These are phyloP conservation scores for Poeciliopsis turneri DNA, from an alignment of 2,797 vertebrate genomes.

Conservation along the genomic window DNA sequence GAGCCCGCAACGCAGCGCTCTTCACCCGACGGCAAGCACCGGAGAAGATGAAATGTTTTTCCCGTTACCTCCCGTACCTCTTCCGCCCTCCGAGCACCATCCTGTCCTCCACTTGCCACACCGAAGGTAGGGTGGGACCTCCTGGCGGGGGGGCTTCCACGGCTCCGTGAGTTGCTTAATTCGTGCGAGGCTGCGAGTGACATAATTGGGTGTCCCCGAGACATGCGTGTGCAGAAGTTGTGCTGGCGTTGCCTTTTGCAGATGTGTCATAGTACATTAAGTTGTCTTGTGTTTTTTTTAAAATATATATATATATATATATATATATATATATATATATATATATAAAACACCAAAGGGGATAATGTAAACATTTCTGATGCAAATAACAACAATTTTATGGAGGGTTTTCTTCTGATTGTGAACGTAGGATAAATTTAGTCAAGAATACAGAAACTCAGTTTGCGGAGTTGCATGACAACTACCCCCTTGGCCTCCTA, in stretches of 20 bases:
- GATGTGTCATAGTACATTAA: slow-evolving; percentile 48
- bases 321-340: no score
- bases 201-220: slow-evolving; percentile 35
- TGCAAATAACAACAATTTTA: slow-evolving; percentile 13
- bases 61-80: slow-evolving; percentile 94
- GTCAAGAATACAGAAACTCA: slow-evolving; percentile 24
- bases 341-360: not conserved
- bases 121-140: slow-evolving; percentile 89
- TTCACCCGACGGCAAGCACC: slow-evolving; percentile 67
- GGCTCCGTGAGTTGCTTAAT: slow-evolving; percentile 60
- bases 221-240: slow-evolving; percentile 64
- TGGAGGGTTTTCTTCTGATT: slow-evolving; percentile 14
- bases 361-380: slow-evolving; percentile 19
- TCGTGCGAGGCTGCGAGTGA: slow-evolving; percentile 51
- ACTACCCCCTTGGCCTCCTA: slow-evolving; percentile 21
- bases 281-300: slow-evolving; percentile 45
- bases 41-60: slow-evolving; percentile 97
- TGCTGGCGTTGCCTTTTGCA: slow-evolving; percentile 27
- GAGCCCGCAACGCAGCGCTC: slow-evolving; percentile 75
- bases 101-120: slow-evolving; percentile 94
- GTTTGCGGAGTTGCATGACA: slow-evolving; percentile 55
- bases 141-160: slow-evolving; percentile 33
- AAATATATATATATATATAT: no score
- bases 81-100: slow-evolving; percentile 94
- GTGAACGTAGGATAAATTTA: slow-evolving; percentile 24